Base-by-base conservation (phyloP, 1,140 invertebrate species). In the Trichonephila inaurata region DNA sequence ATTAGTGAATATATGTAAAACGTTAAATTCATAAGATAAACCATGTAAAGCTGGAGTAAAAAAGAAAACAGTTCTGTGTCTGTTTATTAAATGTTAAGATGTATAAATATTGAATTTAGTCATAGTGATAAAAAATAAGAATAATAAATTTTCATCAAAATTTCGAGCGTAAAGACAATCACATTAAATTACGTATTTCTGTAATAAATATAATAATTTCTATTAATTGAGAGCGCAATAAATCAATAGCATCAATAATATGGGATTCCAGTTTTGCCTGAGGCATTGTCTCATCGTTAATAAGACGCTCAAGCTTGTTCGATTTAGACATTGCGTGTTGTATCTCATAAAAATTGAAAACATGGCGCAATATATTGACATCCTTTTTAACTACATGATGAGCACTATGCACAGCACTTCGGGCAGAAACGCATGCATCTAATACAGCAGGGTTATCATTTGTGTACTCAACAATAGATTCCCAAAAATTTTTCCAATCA, bases 351-450 rank as follows among this genome's bases (percentile, higher is more conserved):
- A 82, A 18, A 82, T 24, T 28, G 6, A 18, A 18, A 18, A 51
- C 33, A n/a, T 18, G 16, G 51, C 5, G n/a, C 2, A 28, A 21
- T 19, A 18, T 72, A 69, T 40, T 28, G 21, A 18, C 18, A 40
- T 40, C 61, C 28, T 12, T 16, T 4, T 33, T 16, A 21, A 16
- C 69, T 1, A 33, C 77, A 58, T 89, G 64, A 18, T 19, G 58
- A 40, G n/a, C 12, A 51, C 40, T 64, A 89, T 58, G 72, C 16
- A 72, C 8, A 33, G 40, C 88, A 21, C 24, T 69, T 4, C 64
- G 16, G n/a, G 88, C 64, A 21, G 88, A 89, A 5, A 69, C n/a
- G 44, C 62, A 89, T 40, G 88, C 88, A 51, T 89, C 88, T 51
- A 89, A 24, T 19, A 33, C 44, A 0, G 88, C 88, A 18, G 88